These are phyloP conservation scores for Pristionchus entomophagus DNA, from an alignment of 2,888 invertebrate species.

Conservation along the genomic window DNA sequence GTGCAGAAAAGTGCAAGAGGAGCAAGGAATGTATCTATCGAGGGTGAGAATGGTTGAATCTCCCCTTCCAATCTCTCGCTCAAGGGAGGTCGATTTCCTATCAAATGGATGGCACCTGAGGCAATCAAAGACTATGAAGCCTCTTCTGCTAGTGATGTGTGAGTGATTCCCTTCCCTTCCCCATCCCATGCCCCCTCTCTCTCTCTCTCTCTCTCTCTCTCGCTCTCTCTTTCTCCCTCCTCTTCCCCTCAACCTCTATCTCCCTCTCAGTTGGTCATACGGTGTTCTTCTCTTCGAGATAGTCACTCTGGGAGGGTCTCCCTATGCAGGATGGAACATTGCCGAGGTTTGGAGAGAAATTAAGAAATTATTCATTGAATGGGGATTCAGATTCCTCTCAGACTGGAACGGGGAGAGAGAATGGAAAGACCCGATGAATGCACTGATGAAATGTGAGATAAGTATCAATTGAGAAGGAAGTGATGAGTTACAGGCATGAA, in stretches of 20 bases:
- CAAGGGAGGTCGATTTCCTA: constrained; percentile 21
- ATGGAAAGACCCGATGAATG: constrained; percentile 90
- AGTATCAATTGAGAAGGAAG: constrained; percentile 71
- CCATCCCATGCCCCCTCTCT: too few species aligned
- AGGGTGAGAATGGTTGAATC: neutral
- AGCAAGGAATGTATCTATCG: neutral
- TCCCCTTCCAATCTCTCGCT: neutral
- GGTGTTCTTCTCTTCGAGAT: constrained; percentile 42
- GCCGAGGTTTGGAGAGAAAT: constrained; percentile 10
- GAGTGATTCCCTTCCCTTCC: too few species aligned
- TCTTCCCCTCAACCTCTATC: neutral
- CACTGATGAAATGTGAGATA: constrained; percentile 83
- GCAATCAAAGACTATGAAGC: constrained; percentile 24
- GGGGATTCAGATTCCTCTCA: neutral
- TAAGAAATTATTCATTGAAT: neutral
- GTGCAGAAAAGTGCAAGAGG: constrained; percentile 6
- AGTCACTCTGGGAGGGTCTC: constrained; percentile 25
- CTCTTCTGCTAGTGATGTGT: constrained; percentile 26
- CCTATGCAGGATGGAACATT: constrained; percentile 4
- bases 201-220: too few species aligned
- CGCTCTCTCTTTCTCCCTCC: too few species aligned
- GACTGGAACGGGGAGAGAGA: constrained; percentile 87
- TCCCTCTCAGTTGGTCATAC: constrained; percentile 21
- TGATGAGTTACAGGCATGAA: neutral
- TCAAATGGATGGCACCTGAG: constrained; percentile 40